Percentiles rank a stretch among this genome's conserved stretches.
phyloP scores from a whole-genome alignment of 2,113 vertebrate species.

The Tupaia chinensis region DNA sequence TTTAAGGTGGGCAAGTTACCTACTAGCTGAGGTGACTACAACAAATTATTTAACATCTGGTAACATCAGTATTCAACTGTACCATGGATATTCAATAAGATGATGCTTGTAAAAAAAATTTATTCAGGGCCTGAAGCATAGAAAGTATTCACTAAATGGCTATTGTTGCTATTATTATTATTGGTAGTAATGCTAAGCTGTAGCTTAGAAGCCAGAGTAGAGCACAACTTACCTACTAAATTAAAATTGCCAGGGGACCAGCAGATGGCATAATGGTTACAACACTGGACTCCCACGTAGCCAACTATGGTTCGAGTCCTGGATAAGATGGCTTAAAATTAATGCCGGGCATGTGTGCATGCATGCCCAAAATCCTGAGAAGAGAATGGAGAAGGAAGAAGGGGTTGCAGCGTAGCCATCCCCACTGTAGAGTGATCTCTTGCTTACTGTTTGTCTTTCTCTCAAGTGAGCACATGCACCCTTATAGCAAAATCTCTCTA shows the following conservation, averaged over 20 bases:
- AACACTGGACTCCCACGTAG: no score
- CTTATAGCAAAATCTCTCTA: no score
- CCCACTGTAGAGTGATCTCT: no score
- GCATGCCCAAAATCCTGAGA: no score
- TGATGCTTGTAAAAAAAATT: neutral
- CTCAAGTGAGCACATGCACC: no score
- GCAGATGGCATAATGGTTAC: no score
- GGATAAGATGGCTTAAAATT: no score
- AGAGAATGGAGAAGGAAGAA: no score
- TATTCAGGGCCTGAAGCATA: neutral
- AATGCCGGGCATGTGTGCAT: no score
- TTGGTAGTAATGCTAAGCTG: neutral
- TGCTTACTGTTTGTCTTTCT: no score
- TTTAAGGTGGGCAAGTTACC: slow-evolving; percentile 7
- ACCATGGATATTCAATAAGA: neutral
- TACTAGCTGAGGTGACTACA: neutral
- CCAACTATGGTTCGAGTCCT: no score
- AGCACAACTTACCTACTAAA: neutral
- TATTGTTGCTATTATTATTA: neutral
- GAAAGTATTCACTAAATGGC: neutral
- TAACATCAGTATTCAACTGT: neutral
- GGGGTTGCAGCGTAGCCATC: no score
- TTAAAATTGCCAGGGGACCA: neutral
- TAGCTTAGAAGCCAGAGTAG: neutral
- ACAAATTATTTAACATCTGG: neutral